A percentile compares a stretch with the other conserved stretches of the same genome.
Conservation (phyloP, 2,888 invertebrate species). For the Protula sp. region DNA sequence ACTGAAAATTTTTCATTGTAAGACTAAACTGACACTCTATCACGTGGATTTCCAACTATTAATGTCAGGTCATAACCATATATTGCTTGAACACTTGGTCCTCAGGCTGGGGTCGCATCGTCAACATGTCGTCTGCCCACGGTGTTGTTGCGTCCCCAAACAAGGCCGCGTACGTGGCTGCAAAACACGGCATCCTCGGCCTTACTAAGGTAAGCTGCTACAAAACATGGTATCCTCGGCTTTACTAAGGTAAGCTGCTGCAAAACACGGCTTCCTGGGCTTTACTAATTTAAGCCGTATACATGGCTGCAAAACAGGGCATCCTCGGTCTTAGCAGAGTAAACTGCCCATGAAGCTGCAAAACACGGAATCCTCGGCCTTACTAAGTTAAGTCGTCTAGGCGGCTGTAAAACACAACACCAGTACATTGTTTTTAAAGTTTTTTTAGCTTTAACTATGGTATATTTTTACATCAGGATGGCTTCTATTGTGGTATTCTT, state of each 20-base stretch:
- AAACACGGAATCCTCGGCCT: slow-evolving; percentile 40
- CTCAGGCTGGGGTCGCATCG: slow-evolving; percentile 39
- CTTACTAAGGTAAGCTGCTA: slow-evolving; percentile 32
- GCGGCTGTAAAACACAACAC: slow-evolving; percentile 10
- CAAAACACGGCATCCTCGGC: slow-evolving; percentile 46
- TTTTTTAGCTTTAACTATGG: no score
- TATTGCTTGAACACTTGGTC: no score
- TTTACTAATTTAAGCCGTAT: slow-evolving; percentile 39
- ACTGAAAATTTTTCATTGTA: no score
- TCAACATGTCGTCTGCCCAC: slow-evolving; percentile 44
- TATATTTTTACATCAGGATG: no score
- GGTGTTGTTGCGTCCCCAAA: slow-evolving; percentile 36
- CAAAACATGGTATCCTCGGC: slow-evolving; percentile 37
- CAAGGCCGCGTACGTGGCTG: slow-evolving; percentile 41
- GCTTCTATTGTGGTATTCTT: no score
- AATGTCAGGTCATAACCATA: no score
- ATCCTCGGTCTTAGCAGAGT: slow-evolving; percentile 42
- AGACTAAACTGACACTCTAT: no score
- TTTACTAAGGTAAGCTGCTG: slow-evolving; percentile 32
- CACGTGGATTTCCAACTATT: no score
- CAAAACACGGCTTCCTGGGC: slow-evolving; percentile 37
- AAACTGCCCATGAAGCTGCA: slow-evolving; percentile 2
- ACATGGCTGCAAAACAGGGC: slow-evolving; percentile 30
- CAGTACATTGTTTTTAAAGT: no score
- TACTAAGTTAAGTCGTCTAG: slow-evolving; percentile 39